phyloP scores from a whole-genome alignment of 1,140 invertebrate species.

The Ceratosolen solmsi region DNA sequence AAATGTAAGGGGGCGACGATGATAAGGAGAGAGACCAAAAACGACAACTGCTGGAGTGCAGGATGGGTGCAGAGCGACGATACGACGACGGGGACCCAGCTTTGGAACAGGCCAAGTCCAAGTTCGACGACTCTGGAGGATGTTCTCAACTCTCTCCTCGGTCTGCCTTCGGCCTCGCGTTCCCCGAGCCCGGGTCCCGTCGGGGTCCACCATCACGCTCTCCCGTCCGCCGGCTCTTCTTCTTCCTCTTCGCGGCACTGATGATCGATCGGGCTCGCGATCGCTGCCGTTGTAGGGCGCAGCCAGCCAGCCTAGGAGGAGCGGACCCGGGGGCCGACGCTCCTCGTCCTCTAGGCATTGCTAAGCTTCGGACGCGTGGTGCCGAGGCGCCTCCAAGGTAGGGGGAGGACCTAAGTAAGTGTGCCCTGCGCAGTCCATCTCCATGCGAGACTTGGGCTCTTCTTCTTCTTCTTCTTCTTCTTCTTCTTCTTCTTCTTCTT shows the following conservation, averaged over 20 bases:
- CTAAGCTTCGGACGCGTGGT: background rate
- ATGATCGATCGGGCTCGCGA: conserved; percentile 16
- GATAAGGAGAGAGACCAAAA: conserved; percentile 41
- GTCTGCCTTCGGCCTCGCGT: conserved; percentile 81
- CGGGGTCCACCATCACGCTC: conserved; percentile 60
- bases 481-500: conserved; percentile 45
- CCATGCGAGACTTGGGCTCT: conserved; percentile 54
- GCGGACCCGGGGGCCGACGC: background rate
- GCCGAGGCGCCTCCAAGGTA: conserved; percentile 79
- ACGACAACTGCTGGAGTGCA: conserved; percentile 51
- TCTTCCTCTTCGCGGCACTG: conserved; percentile 33
- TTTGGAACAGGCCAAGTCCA: conserved; percentile 77
- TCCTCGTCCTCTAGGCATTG: background rate
- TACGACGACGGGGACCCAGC: conserved; percentile 63
- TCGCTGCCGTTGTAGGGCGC: background rate
- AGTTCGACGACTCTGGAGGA: conserved; percentile 92
- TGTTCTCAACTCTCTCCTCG: conserved; percentile 91
- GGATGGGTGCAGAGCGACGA: conserved; percentile 69
- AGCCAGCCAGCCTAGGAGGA: background rate
- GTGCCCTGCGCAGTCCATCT: conserved; percentile 69
- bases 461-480: conserved; percentile 48
- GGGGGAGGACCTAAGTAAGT: conserved; percentile 82
- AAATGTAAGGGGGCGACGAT: background rate
- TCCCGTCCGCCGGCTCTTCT: conserved; percentile 59
- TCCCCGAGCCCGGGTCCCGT: conserved; percentile 79